These are phyloP conservation scores for Dendroctonus ponderosae DNA, from an alignment of 1,140 invertebrate genomes.

Conservation along the genomic window DNA sequence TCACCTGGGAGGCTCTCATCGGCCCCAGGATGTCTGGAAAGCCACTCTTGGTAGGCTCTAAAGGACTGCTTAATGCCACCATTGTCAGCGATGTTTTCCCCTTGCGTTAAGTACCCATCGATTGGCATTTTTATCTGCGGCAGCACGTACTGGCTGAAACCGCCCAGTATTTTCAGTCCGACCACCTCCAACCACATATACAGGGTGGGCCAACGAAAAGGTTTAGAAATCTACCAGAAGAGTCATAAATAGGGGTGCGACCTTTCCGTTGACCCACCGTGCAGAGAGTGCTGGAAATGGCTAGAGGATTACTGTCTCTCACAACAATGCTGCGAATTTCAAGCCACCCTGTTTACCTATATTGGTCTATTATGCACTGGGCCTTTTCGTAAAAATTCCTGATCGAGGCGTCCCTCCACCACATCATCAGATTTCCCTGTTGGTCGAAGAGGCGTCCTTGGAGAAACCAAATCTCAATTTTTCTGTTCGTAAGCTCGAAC, in stretches of 20 bases:
- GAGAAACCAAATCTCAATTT: too few relatives aligned
- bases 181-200: too few relatives aligned
- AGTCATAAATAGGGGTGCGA: too few relatives aligned
- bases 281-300: too few relatives aligned
- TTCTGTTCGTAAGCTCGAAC: too few relatives aligned
- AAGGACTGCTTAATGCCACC: constrained; percentile 81
- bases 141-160: constrained; percentile 71
- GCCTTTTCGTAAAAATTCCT: constrained; percentile 67
- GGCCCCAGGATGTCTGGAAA: constrained; percentile 52
- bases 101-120: constrained; percentile 65
- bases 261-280: too few relatives aligned
- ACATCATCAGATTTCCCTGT: constrained; percentile 68
- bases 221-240: too few relatives aligned
- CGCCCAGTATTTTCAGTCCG: too few relatives aligned
- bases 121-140: constrained; percentile 60
- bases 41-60: constrained; percentile 67
- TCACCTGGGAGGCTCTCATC: constrained; percentile 66
- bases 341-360: too few relatives aligned
- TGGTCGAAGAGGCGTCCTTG: constrained; percentile 61
- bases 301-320: too few relatives aligned
- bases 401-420: constrained; percentile 73
- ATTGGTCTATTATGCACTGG: constrained; percentile 76
- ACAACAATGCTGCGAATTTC: too few relatives aligned
- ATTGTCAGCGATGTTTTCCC: constrained; percentile 90
- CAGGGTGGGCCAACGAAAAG: too few relatives aligned